A percentile compares a stretch with the other conserved stretches of the same genome.
Evolutionary conservation across 2,113 vertebrate genomes (phyloP).

Genomic region (Redunca redunca): DNA sequence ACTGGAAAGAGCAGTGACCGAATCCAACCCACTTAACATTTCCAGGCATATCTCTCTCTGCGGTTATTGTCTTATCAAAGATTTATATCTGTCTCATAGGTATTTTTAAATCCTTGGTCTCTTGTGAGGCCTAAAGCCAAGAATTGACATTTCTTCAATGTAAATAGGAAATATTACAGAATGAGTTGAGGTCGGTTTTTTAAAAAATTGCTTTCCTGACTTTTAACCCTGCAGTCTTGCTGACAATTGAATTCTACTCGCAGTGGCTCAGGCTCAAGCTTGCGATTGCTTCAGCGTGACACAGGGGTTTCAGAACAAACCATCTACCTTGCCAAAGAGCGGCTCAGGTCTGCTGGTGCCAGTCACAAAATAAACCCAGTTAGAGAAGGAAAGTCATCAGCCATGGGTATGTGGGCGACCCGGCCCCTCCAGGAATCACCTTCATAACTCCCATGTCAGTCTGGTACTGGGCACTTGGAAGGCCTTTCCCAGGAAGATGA

Average conservation of each 20-base stretch:
- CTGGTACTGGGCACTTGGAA: neutral
- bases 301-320: neutral
- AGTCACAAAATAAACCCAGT: neutral
- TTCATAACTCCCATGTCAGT: neutral
- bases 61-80: conserved; percentile 51
- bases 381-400: neutral
- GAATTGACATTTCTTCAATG: conserved; percentile 63
- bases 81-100: conserved; percentile 58
- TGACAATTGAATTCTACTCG: neutral
- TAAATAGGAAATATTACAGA: conserved; percentile 67
- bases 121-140: conserved; percentile 47
- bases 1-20: neutral
- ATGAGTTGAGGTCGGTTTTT: conserved; percentile 18
- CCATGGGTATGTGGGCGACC: rapidly evolving
- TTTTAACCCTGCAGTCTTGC: conserved; percentile 44
- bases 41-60: neutral
- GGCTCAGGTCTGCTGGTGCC: neutral
- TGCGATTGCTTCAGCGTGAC: neutral
- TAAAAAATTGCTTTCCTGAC: conserved; percentile 60
- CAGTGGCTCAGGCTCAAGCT: neutral
- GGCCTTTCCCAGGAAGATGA: neutral
- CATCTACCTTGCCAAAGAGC: neutral
- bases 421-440: rapidly evolving
- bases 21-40: neutral
- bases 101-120: conserved; percentile 59